Conservation (phyloP, 2,113 vertebrate genomes). For the Brachirus orientalis region DNA sequence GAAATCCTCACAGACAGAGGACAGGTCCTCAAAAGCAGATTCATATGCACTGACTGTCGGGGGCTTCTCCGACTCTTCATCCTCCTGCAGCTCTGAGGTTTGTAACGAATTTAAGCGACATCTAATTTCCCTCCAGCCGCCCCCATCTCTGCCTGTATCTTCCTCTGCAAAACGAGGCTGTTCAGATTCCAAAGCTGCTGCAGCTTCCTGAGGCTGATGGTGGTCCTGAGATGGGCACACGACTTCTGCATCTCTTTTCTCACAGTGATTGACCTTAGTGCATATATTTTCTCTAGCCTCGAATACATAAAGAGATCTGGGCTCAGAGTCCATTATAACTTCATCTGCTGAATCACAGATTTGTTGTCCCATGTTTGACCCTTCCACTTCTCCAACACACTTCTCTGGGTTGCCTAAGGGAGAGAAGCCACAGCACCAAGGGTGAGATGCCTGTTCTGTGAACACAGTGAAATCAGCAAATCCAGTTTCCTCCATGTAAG, state of each 20-base stretch:
- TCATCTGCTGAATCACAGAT: slow-evolving; percentile 18
- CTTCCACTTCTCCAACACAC: slow-evolving; percentile 56
- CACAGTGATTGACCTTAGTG: slow-evolving; percentile 45
- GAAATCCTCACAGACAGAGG: slow-evolving; percentile 64
- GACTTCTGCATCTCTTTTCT: slow-evolving; percentile 37
- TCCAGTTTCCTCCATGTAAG: slow-evolving; percentile 79
- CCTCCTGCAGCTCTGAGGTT: slow-evolving; percentile 23
- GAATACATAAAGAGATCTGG: slow-evolving; percentile 44
- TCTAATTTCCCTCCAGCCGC: slow-evolving; percentile 8
- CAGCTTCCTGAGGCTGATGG: slow-evolving; percentile 41
- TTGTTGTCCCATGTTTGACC: slow-evolving; percentile 47
- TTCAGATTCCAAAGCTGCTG: slow-evolving; percentile 19
- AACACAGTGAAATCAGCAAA: slow-evolving; percentile 90
- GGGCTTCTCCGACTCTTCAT: slow-evolving; percentile 19
- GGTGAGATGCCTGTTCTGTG: slow-evolving; percentile 64
- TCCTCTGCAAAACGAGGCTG: slow-evolving; percentile 8
- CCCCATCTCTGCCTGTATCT: neutral
- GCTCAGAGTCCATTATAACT: slow-evolving; percentile 56
- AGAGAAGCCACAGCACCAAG: slow-evolving; percentile 71
- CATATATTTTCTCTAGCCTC: slow-evolving; percentile 26
- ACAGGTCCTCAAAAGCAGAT: slow-evolving; percentile 64
- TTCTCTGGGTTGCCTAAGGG: slow-evolving; percentile 52
- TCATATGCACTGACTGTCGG: slow-evolving; percentile 31
- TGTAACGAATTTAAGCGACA: slow-evolving; percentile 3
- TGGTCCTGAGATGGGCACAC: slow-evolving; percentile 54